Evolutionary conservation across 2,888 invertebrate species (phyloP).

Genomic region (Strigamia crassipes): DNA sequence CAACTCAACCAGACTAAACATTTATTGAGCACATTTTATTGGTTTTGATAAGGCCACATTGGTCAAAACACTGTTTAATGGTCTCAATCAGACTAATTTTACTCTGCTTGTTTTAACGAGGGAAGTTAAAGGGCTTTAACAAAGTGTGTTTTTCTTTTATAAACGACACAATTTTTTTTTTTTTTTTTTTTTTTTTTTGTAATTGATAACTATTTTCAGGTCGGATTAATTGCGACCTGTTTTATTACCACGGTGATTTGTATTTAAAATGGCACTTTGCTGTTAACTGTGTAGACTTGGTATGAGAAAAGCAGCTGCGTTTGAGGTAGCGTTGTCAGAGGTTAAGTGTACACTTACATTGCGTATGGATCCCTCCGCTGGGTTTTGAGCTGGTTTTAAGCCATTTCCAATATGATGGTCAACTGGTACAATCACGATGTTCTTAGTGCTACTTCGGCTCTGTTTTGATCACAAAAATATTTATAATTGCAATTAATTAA

Average conservation of each 20-base stretch:
- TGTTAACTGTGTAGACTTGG: not conserved
- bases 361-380: not conserved
- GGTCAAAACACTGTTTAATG: too few species aligned
- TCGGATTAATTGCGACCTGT: not conserved
- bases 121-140: too few species aligned
- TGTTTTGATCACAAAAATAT: not conserved
- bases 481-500: too few species aligned
- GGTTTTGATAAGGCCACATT: too few species aligned
- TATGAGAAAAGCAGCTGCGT: constrained; percentile 14
- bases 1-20: too few species aligned
- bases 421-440: not conserved
- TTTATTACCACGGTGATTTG: not conserved
- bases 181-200: too few species aligned
- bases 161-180: too few species aligned
- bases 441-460: not conserved
- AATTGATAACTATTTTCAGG: too few species aligned
- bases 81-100: too few species aligned
- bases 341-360: constrained; percentile 18
- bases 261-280: not conserved
- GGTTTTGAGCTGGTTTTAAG: not conserved
- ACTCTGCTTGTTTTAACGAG: too few species aligned
- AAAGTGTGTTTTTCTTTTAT: too few species aligned
- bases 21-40: too few species aligned
- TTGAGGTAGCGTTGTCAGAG: not conserved
- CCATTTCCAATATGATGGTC: not conserved